These are phyloP conservation scores for Sceloporus tristichus DNA, from an alignment of 2,113 vertebrate species.

Conservation along the genomic window DNA sequence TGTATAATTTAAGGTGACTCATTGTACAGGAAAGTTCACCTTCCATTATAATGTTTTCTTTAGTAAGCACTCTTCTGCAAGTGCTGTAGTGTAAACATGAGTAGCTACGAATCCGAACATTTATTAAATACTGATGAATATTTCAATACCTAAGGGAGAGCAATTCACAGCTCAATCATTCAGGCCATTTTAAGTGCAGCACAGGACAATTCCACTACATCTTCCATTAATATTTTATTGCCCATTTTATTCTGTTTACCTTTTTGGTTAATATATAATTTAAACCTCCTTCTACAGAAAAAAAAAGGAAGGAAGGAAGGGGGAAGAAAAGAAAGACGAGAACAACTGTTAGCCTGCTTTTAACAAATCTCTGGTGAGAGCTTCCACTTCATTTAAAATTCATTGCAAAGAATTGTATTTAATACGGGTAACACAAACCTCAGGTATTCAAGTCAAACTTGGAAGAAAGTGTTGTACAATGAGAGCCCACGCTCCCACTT, in stretches of 20 bases:
- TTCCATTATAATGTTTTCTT: slow-evolving; percentile 89
- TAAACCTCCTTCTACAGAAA: slow-evolving; percentile 82
- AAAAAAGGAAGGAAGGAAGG: neutral
- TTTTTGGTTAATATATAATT: slow-evolving; percentile 90
- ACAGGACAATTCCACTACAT: slow-evolving; percentile 88
- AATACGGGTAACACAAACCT: slow-evolving; percentile 77
- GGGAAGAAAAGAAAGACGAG: slow-evolving; percentile 33
- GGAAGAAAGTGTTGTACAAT: slow-evolving; percentile 58
- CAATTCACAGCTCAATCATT: slow-evolving; percentile 89
- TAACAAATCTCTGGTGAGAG: slow-evolving; percentile 85
- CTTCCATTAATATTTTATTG: slow-evolving; percentile 88
- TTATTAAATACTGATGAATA: slow-evolving; percentile 90
- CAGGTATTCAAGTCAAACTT: slow-evolving; percentile 78
- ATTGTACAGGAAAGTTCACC: slow-evolving; percentile 80
- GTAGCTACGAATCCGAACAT: slow-evolving; percentile 83
- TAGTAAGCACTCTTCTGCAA: slow-evolving; percentile 86
- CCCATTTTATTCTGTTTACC: slow-evolving; percentile 89
- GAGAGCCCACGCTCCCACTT: slow-evolving; percentile 44
- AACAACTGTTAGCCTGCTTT: slow-evolving; percentile 83
- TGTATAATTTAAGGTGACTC: slow-evolving; percentile 87
- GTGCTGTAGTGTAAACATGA: slow-evolving; percentile 86
- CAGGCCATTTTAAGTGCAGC: slow-evolving; percentile 84
- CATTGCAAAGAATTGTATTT: slow-evolving; percentile 79
- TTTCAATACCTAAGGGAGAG: slow-evolving; percentile 86
- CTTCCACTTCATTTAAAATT: slow-evolving; percentile 82